These are phyloP conservation scores for Ricordea florida DNA, from an alignment of 92 coral and sea anemone genomes.

Conservation along the genomic window DNA sequence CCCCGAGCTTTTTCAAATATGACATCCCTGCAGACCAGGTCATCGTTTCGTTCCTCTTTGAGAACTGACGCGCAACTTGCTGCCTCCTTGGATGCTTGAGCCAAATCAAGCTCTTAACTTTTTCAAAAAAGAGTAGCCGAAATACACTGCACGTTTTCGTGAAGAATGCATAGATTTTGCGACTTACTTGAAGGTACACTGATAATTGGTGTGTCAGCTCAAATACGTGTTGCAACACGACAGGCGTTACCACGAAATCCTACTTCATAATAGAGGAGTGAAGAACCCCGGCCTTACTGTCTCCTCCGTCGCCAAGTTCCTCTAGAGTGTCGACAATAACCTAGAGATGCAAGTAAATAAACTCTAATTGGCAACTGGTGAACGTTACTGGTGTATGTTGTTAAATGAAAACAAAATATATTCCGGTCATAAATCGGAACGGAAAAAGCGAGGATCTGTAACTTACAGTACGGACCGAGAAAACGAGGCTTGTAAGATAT, in stretches of 20 bases:
- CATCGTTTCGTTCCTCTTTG: neutral
- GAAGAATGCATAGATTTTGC: neutral
- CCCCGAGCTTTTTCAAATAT: neutral
- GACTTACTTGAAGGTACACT: neutral
- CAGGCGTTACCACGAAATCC: neutral
- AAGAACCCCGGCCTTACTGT: neutral
- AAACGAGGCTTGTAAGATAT: too few relatives aligned
- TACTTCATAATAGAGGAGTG: neutral
- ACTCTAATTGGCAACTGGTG: too few relatives aligned
- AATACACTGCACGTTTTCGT: neutral
- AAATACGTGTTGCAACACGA: neutral
- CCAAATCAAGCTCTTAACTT: neutral
- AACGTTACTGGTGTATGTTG: too few relatives aligned
- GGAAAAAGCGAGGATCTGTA: too few relatives aligned
- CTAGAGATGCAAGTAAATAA: too few relatives aligned
- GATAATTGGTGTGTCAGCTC: neutral
- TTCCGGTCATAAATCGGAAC: too few relatives aligned
- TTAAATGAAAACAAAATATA: too few relatives aligned
- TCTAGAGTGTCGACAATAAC: too few relatives aligned
- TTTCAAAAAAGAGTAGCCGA: neutral
- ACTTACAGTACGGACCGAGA: too few relatives aligned
- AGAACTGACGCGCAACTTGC: neutral
- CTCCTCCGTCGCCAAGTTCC: neutral
- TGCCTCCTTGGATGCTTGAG: neutral
- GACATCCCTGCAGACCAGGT: neutral